Conservation (phyloP, 2,113 vertebrate genomes). For the Antechinus flavipes region DNA sequence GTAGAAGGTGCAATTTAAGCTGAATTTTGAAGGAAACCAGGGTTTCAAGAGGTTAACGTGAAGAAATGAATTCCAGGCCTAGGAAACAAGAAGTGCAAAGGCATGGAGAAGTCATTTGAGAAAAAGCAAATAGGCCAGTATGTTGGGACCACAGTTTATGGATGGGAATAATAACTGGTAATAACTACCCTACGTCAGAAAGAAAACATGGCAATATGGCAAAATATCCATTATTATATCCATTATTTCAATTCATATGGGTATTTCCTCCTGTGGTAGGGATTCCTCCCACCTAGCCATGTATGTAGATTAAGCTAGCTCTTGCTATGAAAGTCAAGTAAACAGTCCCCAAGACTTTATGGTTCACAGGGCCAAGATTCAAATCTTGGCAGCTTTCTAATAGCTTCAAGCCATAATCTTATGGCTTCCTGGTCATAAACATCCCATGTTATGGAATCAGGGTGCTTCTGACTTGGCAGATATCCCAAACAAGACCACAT, state of each 20-base stretch:
- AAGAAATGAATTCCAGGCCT: neutral
- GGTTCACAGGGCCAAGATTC: neutral
- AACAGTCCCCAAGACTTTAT: neutral
- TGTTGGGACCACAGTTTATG: neutral
- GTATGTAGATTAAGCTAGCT: neutral
- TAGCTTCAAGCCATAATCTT: neutral
- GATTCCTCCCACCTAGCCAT: neutral
- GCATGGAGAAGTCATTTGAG: neutral
- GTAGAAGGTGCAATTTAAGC: neutral
- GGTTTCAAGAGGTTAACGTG: neutral
- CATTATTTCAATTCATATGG: neutral
- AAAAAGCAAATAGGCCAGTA: neutral
- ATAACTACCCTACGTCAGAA: neutral
- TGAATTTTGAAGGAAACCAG: neutral
- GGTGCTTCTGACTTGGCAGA: neutral
- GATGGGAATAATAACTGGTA: neutral
- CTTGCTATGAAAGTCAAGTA: neutral
- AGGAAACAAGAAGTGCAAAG: neutral
- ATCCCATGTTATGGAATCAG: neutral
- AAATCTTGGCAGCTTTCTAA: neutral
- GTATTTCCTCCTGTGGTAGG: neutral
- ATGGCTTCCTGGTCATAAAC: neutral
- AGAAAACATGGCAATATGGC: neutral
- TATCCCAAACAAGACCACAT: neutral
- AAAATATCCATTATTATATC: neutral